Evolutionary conservation across 2,888 invertebrate species (phyloP).

Genomic region (Drosophila putrida): DNA sequence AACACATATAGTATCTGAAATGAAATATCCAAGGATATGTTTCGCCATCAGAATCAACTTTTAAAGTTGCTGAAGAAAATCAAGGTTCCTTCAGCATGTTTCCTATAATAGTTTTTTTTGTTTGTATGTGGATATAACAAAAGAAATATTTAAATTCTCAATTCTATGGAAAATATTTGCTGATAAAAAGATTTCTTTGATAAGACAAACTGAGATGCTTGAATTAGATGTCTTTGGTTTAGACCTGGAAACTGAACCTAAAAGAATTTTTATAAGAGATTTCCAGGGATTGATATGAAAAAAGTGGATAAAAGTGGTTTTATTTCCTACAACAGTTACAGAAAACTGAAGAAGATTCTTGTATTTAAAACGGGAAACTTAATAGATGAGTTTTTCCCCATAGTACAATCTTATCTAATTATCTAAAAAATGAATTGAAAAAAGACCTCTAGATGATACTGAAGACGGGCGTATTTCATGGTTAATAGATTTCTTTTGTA

Average conservation of each 20-base stretch:
- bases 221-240: background rate
- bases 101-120: no score
- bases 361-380: background rate
- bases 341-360: background rate
- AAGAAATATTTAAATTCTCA: background rate
- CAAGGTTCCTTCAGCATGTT: background rate
- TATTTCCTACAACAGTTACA: no score
- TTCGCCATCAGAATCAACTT: background rate
- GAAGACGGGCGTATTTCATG: background rate
- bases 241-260: background rate
- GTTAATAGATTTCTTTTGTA: no score
- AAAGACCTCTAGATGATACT: background rate
- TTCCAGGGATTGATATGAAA: no score
- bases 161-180: background rate
- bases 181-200: background rate
- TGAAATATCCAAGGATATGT: background rate
- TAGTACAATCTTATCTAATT: no score
- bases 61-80: background rate
- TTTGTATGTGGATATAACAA: background rate
- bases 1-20: background rate
- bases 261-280: background rate
- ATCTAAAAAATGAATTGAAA: no score
- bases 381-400: background rate
- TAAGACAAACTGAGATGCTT: background rate
- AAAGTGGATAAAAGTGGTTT: no score